A percentile compares a stretch with the other conserved stretches of the same genome.
These are phyloP conservation scores for Drosophila littoralis DNA, from an alignment of 1,140 invertebrate genomes.

Conservation along the genomic window DNA sequence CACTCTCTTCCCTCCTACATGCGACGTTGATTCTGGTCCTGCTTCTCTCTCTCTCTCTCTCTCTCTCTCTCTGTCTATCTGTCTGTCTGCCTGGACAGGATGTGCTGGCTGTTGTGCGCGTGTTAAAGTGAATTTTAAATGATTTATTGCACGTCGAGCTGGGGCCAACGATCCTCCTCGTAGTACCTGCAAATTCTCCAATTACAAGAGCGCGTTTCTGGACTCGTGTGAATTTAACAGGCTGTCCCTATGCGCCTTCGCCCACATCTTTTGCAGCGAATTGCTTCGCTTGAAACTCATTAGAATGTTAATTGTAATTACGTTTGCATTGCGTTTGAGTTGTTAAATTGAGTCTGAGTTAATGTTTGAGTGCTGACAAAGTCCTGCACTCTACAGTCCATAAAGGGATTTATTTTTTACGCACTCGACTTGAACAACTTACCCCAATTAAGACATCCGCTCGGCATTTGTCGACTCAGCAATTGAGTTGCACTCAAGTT, in stretches of 20 bases:
- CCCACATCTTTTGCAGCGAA: constrained; percentile 3
- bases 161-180: neutral
- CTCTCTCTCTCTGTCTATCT: neutral
- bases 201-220: constrained; percentile 37
- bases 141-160: constrained; percentile 71
- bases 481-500: constrained; percentile 19
- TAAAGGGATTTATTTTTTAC: neutral
- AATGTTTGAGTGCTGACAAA: constrained; percentile 13
- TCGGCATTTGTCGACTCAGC: constrained; percentile 7
- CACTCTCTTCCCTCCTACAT: constrained; percentile 14
- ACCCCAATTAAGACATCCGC: constrained; percentile 21
- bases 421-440: constrained; percentile 4
- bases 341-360: constrained; percentile 5
- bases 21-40: constrained; percentile 37
- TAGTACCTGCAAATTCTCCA: constrained; percentile 48
- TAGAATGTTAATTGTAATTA: constrained; percentile 62
- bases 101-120: constrained; percentile 47
- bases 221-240: constrained; percentile 18
- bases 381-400: neutral
- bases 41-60: neutral
- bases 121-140: constrained; percentile 80
- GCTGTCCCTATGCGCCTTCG: neutral
- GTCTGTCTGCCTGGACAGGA: constrained; percentile 18
- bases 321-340: constrained; percentile 45
- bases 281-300: constrained; percentile 37